phyloP scores from a whole-genome alignment of 2,113 vertebrate genomes.

The Eudyptes chrysolophus region DNA sequence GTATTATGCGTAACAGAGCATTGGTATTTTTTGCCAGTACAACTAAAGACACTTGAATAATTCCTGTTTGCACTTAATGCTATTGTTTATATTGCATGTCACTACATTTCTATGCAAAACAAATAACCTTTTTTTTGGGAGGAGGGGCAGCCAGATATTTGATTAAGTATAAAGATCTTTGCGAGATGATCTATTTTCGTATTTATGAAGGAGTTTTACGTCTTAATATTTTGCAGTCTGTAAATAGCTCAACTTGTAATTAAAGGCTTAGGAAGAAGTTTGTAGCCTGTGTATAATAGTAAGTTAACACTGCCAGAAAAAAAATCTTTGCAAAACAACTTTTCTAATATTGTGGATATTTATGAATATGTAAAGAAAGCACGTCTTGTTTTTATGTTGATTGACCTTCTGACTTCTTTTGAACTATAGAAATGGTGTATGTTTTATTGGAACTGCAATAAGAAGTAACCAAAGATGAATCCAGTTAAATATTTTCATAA shows the following conservation, averaged over 20 bases:
- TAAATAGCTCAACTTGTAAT: constrained; percentile 81
- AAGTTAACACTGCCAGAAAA: constrained; percentile 72
- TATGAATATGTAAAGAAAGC: constrained; percentile 72
- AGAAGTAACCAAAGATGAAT: constrained; percentile 87
- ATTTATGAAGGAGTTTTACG: constrained; percentile 90
- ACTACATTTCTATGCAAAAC: constrained; percentile 95
- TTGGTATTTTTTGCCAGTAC: constrained; percentile 77
- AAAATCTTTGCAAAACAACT: constrained; percentile 66
- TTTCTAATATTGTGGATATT: constrained; percentile 74
- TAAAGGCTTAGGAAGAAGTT: constrained; percentile 75
- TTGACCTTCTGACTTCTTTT: constrained; percentile 66
- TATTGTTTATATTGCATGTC: constrained; percentile 78
- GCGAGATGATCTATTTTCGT: constrained; percentile 88
- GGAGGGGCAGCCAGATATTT: constrained; percentile 77
- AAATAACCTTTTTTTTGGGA: constrained; percentile 54
- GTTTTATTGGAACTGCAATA: constrained; percentile 74
- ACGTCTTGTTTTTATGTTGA: constrained; percentile 66
- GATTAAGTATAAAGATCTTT: constrained; percentile 79
- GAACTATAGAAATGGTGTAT: constrained; percentile 64
- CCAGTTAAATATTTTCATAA: constrained; percentile 78
- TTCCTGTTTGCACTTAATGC: constrained; percentile 83
- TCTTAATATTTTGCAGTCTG: constrained; percentile 88
- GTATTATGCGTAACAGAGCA: constrained; percentile 49
- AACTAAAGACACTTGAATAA: constrained; percentile 83
- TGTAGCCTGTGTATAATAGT: constrained; percentile 70